These are phyloP conservation scores for Amia ocellicauda DNA, from an alignment of 2,113 vertebrate genomes.

Conservation along the genomic window DNA sequence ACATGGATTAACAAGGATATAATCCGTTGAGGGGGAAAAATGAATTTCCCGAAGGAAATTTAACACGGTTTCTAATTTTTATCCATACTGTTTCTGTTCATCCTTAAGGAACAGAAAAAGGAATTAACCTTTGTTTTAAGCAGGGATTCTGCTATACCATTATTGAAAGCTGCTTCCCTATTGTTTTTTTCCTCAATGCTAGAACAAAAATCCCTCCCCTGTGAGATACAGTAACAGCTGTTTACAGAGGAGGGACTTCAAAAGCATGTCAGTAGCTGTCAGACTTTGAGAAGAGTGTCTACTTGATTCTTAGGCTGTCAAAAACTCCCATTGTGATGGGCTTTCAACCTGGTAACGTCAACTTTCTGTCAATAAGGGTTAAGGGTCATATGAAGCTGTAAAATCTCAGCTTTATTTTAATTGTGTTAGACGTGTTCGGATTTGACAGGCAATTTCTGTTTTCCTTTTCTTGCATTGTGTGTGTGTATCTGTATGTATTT, in stretches of 20 bases:
- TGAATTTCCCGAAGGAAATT: no score
- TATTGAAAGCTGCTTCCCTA: background rate
- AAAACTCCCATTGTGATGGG: background rate
- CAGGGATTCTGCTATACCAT: background rate
- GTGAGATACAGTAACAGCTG: slow-evolving; percentile 1
- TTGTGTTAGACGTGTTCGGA: no score
- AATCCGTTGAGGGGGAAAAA: background rate
- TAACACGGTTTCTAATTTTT: background rate
- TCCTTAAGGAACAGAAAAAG: background rate
- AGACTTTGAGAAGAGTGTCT: background rate
- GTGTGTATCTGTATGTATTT: no score
- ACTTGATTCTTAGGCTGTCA: background rate
- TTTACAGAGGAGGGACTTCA: background rate
- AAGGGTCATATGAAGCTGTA: no score
- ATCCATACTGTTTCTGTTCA: background rate
- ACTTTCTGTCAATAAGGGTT: no score
- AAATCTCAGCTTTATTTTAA: no score
- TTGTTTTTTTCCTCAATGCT: background rate
- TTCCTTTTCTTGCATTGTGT: no score
- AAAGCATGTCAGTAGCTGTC: background rate
- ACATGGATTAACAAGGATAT: no score
- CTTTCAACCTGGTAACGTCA: no score
- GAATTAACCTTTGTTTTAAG: background rate
- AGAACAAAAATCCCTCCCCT: background rate
- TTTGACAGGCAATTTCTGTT: no score